A percentile compares a stretch with the other conserved stretches of the same genome.
phyloP scores from a whole-genome alignment of 2,797 vertebrate genomes.

The Coreius guichenoti region DNA sequence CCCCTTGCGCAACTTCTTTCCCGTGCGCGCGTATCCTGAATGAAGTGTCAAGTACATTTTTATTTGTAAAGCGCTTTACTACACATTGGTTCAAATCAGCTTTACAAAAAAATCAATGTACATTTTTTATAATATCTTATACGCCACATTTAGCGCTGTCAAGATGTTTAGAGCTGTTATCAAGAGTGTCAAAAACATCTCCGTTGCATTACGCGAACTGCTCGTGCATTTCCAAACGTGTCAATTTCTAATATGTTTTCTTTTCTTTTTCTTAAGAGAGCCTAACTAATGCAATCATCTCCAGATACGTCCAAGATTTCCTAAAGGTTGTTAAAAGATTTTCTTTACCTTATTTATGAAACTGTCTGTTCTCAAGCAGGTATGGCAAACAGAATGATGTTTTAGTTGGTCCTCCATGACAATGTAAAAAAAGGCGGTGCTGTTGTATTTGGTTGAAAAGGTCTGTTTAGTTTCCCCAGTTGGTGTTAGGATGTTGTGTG shows the following conservation, averaged over 20 bases:
- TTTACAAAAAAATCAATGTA: background rate
- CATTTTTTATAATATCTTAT: background rate
- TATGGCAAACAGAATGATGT: conserved; percentile 78
- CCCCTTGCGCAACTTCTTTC: conserved; percentile 74
- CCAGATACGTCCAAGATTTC: background rate
- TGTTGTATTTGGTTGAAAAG: conserved; percentile 74
- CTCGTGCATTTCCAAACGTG: background rate
- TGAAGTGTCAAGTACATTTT: conserved; percentile 18
- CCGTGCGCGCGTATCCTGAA: background rate
- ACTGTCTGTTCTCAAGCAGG: conserved; percentile 81
- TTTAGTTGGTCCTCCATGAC: conserved; percentile 82
- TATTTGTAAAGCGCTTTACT: background rate
- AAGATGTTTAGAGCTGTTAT: background rate
- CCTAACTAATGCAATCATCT: background rate
- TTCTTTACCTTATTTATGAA: conserved; percentile 84
- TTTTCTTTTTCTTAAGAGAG: background rate
- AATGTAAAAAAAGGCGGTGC: conserved; percentile 63
- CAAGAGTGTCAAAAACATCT: background rate
- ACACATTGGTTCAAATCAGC: background rate
- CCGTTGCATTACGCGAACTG: background rate
- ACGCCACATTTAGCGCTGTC: background rate
- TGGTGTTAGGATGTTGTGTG: conserved; percentile 64
- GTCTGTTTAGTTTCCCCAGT: conserved; percentile 76
- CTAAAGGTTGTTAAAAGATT: conserved; percentile 32
- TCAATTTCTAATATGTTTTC: background rate